A percentile compares a stretch with the other conserved stretches of the same genome.
Conservation (phyloP, 1,140 invertebrate genomes). For the Drosophila yakuba region DNA sequence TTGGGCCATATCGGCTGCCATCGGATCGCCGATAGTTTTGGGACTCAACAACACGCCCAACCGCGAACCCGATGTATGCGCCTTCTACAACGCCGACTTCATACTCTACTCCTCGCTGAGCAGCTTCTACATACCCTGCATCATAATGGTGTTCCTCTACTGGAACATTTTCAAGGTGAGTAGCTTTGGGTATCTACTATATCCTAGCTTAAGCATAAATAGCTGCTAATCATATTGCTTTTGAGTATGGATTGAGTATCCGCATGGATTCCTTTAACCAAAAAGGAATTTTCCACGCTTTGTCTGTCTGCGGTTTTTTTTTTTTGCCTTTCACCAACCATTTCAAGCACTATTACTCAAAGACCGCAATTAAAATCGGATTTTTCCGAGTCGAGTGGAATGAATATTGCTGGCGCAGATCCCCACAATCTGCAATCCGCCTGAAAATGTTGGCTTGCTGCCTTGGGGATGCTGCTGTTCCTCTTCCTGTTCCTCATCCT, state of each 20-base stretch:
- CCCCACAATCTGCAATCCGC: conserved; percentile 27
- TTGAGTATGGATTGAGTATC: no score
- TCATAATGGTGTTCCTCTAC: conserved; percentile 99
- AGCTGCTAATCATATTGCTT: no score
- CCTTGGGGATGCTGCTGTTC: no score
- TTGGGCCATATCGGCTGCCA: conserved; percentile 97
- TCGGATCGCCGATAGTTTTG: conserved; percentile 98
- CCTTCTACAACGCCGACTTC: conserved; percentile 99
- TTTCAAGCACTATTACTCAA: background rate
- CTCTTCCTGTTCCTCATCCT: no score
- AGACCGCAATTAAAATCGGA: conserved; percentile 47
- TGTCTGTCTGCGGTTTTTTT: background rate
- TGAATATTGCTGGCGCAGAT: conserved; percentile 20
- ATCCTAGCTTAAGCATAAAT: no score
- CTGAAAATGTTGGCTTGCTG: background rate
- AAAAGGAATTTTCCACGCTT: background rate
- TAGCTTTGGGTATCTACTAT: background rate
- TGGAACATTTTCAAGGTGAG: conserved; percentile 98
- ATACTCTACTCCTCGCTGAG: conserved; percentile 98
- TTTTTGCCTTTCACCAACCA: no score
- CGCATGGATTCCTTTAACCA: background rate
- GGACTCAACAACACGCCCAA: conserved; percentile 96
- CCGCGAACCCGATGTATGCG: conserved; percentile 91
- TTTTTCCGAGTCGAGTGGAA: conserved; percentile 26
- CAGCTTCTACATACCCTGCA: conserved; percentile 99